Percentiles rank a stretch among this genome's conserved stretches.
phyloP scores from a whole-genome alignment of 2,113 vertebrate species.

The Atractosteus spatula region DNA sequence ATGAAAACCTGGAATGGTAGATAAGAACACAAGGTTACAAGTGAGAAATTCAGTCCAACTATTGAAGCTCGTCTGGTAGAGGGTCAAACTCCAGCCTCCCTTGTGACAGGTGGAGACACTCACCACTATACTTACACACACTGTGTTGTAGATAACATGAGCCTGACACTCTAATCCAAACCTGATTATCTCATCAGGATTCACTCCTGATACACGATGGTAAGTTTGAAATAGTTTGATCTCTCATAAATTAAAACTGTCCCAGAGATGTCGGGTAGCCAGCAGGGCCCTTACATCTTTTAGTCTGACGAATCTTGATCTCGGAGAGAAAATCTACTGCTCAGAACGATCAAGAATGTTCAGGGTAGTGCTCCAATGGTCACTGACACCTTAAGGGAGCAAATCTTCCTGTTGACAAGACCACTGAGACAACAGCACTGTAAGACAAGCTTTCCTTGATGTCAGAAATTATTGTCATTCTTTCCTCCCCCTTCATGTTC shows the following conservation, averaged over 20 bases:
- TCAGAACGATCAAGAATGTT: conserved; percentile 54
- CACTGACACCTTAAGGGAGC: conserved; percentile 41
- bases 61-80: too few species aligned
- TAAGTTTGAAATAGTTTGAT: neutral
- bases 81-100: too few species aligned
- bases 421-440: conserved; percentile 6
- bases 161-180: too few species aligned
- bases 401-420: neutral
- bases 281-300: conserved; percentile 5
- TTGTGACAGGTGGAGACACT: too few species aligned
- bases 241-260: conserved; percentile 4
- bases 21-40: too few species aligned
- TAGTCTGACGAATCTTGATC: conserved; percentile 19
- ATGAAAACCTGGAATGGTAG: too few species aligned
- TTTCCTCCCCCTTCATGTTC: neutral
- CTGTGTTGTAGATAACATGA: too few species aligned
- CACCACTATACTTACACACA: too few species aligned
- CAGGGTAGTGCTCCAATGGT: conserved; percentile 43
- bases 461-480: neutral
- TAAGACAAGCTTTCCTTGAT: conserved; percentile 27
- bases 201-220: too few species aligned
- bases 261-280: conserved; percentile 4
- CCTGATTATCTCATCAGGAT: too few species aligned
- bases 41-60: too few species aligned
- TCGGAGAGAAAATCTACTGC: conserved; percentile 35